These are phyloP conservation scores for Bufo bufo DNA, from an alignment of 2,113 vertebrate genomes.

Conservation along the genomic window DNA sequence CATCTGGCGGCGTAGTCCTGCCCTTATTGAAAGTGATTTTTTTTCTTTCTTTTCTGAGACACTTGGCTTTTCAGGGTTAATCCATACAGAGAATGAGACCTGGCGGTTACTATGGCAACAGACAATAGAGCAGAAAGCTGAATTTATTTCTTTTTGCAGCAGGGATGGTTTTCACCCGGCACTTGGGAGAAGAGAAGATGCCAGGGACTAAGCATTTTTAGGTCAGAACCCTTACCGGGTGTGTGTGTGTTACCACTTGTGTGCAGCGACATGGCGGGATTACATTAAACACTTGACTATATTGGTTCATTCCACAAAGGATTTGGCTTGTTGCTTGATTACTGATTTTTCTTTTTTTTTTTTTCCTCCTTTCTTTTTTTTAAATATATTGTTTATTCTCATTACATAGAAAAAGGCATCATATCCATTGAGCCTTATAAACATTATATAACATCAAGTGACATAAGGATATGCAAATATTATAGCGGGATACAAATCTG, in stretches of 20 bases:
- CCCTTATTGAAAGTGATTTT: not conserved
- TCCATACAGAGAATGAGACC: slow-evolving; percentile 19
- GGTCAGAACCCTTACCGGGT: not conserved
- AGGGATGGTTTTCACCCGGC: not conserved
- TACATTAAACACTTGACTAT: not conserved
- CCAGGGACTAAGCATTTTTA: not conserved
- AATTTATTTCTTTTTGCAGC: not conserved
- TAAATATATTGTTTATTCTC: no score
- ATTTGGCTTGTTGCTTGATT: not conserved
- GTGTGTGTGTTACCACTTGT: not conserved
- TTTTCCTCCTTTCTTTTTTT: no score
- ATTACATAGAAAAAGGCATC: no score
- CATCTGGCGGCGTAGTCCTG: not conserved
- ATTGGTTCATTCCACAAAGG: no score
- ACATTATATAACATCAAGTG: no score
- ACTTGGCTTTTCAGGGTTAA: slow-evolving; percentile 34
- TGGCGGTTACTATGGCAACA: slow-evolving; percentile 50
- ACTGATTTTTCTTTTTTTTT: not conserved
- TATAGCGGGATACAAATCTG: no score
- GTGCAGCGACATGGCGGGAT: not conserved
- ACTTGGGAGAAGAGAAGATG: not conserved
- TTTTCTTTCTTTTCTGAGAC: not conserved
- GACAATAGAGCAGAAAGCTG: slow-evolving; percentile 39
- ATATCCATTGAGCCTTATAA: no score
- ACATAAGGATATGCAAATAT: no score